Evolutionary conservation across 2,888 invertebrate species (phyloP).

Genomic region (Protonemura montana): DNA sequence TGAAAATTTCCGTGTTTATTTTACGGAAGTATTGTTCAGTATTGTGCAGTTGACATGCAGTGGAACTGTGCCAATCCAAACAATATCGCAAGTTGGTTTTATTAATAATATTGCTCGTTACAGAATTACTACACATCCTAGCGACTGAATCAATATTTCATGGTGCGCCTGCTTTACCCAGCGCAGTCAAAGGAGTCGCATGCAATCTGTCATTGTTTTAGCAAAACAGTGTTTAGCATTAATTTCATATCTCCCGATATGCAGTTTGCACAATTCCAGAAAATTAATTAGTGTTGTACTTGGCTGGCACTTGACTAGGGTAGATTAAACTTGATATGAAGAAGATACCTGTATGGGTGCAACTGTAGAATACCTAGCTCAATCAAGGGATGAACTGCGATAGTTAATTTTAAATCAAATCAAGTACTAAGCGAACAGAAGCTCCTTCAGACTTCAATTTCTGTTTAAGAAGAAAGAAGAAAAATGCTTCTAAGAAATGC

Average conservation of each 20-base stretch:
- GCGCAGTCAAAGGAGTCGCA: background rate
- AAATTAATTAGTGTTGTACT: background rate
- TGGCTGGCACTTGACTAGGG: background rate
- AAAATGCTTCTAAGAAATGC: too few species aligned
- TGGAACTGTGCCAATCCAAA: background rate
- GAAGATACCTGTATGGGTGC: too few species aligned
- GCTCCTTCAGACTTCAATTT: too few species aligned
- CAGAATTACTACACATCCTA: background rate
- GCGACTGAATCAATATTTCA: background rate
- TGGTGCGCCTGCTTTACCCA: background rate
- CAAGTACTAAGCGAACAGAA: too few species aligned
- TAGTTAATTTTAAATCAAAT: background rate
- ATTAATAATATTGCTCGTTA: background rate
- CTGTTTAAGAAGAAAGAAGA: too few species aligned
- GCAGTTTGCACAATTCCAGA: background rate
- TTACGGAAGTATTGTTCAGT: background rate
- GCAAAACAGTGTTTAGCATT: background rate
- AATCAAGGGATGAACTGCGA: background rate
- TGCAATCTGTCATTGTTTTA: background rate
- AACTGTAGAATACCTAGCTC: background rate
- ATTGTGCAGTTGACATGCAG: background rate
- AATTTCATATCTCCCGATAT: background rate
- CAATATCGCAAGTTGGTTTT: conserved; percentile 1
- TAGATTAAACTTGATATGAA: background rate
- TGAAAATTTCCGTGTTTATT: background rate